Evolutionary conservation across 1,140 invertebrate species (phyloP), one percentile per base, ranked within the genome.

Genomic region (Steinernema khuongi): DNA sequence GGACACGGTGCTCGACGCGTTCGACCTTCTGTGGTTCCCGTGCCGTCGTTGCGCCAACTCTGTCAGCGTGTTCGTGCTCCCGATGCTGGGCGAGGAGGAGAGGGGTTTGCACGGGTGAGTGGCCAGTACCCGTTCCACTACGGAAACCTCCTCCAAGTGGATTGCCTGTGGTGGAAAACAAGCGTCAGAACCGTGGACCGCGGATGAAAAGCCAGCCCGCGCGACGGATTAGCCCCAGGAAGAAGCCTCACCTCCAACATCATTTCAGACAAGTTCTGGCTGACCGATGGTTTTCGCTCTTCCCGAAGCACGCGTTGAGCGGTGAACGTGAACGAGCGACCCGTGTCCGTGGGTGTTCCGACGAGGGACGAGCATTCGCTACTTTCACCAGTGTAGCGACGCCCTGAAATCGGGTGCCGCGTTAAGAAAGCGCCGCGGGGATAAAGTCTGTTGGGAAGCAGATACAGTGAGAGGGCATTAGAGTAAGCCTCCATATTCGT

Each of bases 311-410:
- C 73, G 18, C 80, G 77, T 33, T 79, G 81, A 18, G 80, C 80
- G 11, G 81, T 83, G 68, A 84, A 84, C 1, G 83, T 84, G 71
- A 84, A 84, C 31, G 83, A 85, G 32, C 83, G 71, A 0, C 83
- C 83, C 18, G 83, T 85, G 41, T 84, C 83, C n/a, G 84, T 85
- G 33, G 83, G 83, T 30, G 83, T 84, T 26, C 83, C 83, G 31
- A 85, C 83, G 4, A 84, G 70, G 22, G 84, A 85, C 18, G 79
- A 83, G 22, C 80, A 79, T 68, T 83, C 83, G 44, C 83, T 84
- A 67, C 81, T 84, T 70, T 84, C 83, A 22, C 83, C 82, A 41
- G 82, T 84, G 71, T 85, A 84, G 41, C 81, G 74, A 30, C 81
- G 80, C 33, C 81, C 81, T 74, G 75, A 70, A 67, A 81, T 66